Percentiles rank a stretch among this genome's conserved stretches.
phyloP scores from a whole-genome alignment of 1,140 invertebrate species.

The Rhyacophila brunnea region DNA sequence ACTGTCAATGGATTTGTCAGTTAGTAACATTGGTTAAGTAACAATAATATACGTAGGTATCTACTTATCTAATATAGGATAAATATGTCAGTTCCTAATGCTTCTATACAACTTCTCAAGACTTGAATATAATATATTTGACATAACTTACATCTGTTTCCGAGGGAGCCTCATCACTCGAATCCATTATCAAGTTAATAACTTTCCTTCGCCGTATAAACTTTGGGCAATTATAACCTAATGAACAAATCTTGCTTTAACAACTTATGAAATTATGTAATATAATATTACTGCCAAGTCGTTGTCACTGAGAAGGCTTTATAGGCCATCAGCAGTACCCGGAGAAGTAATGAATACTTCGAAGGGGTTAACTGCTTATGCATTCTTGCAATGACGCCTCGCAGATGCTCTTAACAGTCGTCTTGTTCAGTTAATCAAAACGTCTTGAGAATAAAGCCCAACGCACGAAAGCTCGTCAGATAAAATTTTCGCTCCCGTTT shows the following conservation, averaged over 20 bases:
- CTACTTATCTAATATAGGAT: no score
- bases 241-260: slow-evolving; percentile 19
- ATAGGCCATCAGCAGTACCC: neutral
- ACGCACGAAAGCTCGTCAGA: no score
- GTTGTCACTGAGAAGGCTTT: slow-evolving; percentile 12
- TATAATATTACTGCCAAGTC: slow-evolving; percentile 3
- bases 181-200: slow-evolving; percentile 18
- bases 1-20: no score
- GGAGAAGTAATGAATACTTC: slow-evolving; percentile 12
- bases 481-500: no score
- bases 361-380: slow-evolving; percentile 1
- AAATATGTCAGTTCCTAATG: no score
- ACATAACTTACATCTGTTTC: slow-evolving; percentile 14
- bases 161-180: slow-evolving; percentile 4
- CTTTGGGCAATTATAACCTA: slow-evolving; percentile 15
- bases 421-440: slow-evolving; percentile 3
- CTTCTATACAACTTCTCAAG: no score
- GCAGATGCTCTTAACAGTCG: slow-evolving; percentile 16
- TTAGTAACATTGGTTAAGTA: no score
- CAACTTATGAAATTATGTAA: slow-evolving; percentile 12
- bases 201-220: slow-evolving; percentile 5
- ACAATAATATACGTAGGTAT: no score
- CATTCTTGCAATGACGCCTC: slow-evolving; percentile 1
- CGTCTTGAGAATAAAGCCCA: neutral
- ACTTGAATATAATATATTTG: neutral